Evolutionary conservation across 2,888 invertebrate species (phyloP).

Genomic region (Drosophila prolongata): DNA sequence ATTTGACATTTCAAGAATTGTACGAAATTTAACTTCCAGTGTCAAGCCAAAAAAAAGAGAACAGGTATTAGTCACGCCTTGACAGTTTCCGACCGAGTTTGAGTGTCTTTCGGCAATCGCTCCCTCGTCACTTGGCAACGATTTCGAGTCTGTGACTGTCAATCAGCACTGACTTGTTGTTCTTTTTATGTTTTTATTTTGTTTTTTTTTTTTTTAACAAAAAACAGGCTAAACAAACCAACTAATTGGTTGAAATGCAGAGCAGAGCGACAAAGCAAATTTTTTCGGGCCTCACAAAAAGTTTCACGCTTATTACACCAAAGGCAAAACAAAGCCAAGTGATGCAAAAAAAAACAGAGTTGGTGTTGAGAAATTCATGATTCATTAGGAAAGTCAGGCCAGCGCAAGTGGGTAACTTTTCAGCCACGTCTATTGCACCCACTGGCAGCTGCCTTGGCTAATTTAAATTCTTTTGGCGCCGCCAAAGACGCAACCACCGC

Average conservation of each 20-base stretch:
- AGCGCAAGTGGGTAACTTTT: slow-evolving; percentile 60
- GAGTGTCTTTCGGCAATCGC: slow-evolving; percentile 22
- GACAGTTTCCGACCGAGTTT: slow-evolving; percentile 29
- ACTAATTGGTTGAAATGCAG: slow-evolving; percentile 76
- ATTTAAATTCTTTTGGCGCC: slow-evolving; percentile 77
- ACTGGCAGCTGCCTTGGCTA: slow-evolving; percentile 62
- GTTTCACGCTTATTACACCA: slow-evolving; percentile 76
- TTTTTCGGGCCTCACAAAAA: slow-evolving; percentile 66
- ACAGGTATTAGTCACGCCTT: slow-evolving; percentile 64
- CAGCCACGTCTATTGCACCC: slow-evolving; percentile 60
- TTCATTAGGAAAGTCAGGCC: slow-evolving; percentile 71
- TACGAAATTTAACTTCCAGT: neutral
- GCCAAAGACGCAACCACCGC: slow-evolving; percentile 21
- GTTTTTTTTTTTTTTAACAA: slow-evolving; percentile 21
- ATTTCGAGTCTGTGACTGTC: slow-evolving; percentile 67
- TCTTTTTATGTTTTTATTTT: neutral
- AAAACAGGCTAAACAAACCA: slow-evolving; percentile 61
- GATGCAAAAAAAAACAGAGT: slow-evolving; percentile 38
- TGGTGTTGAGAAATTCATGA: slow-evolving; percentile 68
- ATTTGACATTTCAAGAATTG: too few species aligned
- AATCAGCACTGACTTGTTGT: slow-evolving; percentile 60
- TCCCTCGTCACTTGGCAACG: slow-evolving; percentile 65
- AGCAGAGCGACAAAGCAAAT: slow-evolving; percentile 55
- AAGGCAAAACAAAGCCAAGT: slow-evolving; percentile 43
- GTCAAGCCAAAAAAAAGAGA: slow-evolving; percentile 29